Evolutionary conservation across 2,113 vertebrate species (phyloP), one percentile per base, ranked within the genome.

Genomic region (Petrocephalus microphthalmus): DNA sequence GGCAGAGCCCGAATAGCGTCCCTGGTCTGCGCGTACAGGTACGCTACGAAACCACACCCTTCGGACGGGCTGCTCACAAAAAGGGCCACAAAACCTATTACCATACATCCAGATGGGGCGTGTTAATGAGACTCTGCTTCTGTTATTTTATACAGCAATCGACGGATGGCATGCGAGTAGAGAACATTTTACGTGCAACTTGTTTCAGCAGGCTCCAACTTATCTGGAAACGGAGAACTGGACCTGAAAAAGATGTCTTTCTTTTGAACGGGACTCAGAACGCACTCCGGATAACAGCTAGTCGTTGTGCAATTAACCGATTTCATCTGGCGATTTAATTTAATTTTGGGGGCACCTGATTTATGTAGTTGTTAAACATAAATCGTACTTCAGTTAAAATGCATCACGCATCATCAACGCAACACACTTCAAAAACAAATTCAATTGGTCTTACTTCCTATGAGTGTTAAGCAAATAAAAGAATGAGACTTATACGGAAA

Each of bases 31-130:
- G 37, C 33, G 71, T 17, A 42, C 71, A 78, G 71, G 71, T 78
- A 78, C 71, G 60, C 71, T 78, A 78, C 71, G 42, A 74, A 74
- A 78, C 71, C 71, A 78, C 71, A 78, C 71, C 71, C 67, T 74
- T 74, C 33, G 19, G 5, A 42, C 33, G 19, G 17, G 71, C 71
- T 42, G 71, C 5, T 78, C 5, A 78, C 33, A 42, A 78, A 78
- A 78, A 19, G 71, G 33, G 33, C 71, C 29, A 67, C 60, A 67
- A 67, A 67, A 67, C 25, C n/a, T 13, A 29, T 29, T 67, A 67
- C 25, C n/a, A 67, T 67, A 67, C 60, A 67, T 67, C 15, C 37
- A 15, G 15, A 78, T 78, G 71, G 17, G 33, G 29, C 33, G 5
- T 78, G 37, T 78, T 42, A 33, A 78, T 19, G 33, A 33, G 71